These are phyloP conservation scores for Rhinopomastus cyanomelas DNA, from an alignment of 2,113 vertebrate species.

Conservation along the genomic window DNA sequence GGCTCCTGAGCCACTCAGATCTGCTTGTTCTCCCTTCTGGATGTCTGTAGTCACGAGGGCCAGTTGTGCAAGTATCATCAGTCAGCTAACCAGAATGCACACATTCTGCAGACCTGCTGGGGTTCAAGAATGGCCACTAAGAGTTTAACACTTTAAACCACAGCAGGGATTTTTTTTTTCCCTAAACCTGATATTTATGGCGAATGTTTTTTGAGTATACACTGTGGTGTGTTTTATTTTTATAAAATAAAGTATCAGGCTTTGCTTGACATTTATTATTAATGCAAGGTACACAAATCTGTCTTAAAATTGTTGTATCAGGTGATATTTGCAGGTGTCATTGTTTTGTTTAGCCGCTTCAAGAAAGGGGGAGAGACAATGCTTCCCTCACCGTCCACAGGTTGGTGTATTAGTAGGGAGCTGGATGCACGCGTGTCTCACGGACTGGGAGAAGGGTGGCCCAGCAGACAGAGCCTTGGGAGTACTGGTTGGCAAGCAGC, in stretches of 20 bases:
- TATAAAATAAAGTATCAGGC: conserved; percentile 48
- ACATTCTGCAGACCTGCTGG: not conserved
- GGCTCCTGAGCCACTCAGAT: not conserved
- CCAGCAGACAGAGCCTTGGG: too few relatives aligned
- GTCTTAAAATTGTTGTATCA: conserved; percentile 49
- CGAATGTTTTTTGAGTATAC: conserved; percentile 47
- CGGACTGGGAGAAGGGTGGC: too few relatives aligned
- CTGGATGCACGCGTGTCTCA: not conserved
- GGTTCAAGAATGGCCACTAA: not conserved
- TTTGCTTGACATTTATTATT: conserved; percentile 66
- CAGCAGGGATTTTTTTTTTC: not conserved
- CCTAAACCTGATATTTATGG: conserved; percentile 23
- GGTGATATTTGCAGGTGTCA: conserved; percentile 56
- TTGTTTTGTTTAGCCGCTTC: conserved; percentile 49
- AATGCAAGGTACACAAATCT: conserved; percentile 54
- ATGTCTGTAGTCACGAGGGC: not conserved
- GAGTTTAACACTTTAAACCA: not conserved
- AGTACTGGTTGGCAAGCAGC: too few relatives aligned
- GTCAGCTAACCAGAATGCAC: not conserved
- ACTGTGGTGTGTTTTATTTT: conserved; percentile 24
- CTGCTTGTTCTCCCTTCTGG: not conserved
- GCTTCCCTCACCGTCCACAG: not conserved
- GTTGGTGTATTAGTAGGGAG: not conserved
- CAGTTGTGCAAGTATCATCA: not conserved
- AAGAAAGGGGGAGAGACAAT: not conserved